Conservation (phyloP, 1,140 invertebrate genomes). For the Bombus pyrosoma region DNA sequence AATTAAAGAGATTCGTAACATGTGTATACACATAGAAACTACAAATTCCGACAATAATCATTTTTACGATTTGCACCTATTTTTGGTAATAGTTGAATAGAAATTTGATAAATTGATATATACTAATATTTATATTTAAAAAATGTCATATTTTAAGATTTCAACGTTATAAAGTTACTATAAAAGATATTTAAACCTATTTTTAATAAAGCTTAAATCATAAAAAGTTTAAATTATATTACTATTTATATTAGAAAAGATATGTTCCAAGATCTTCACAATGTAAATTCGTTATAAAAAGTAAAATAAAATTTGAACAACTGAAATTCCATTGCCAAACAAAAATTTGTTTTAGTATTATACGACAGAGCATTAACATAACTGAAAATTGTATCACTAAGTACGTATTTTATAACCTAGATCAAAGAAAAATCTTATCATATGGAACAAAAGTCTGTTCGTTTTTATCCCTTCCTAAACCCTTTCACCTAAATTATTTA, state of each 20-base stretch:
- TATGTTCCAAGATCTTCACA: neutral
- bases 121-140: neutral
- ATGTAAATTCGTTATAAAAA: neutral
- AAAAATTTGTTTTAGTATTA: too few species aligned
- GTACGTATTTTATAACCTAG: neutral
- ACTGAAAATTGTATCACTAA: neutral
- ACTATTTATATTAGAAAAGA: neutral
- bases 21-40: neutral
- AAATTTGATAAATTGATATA: neutral
- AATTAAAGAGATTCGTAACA: neutral
- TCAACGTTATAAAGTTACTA: neutral
- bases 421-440: neutral
- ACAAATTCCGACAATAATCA: neutral
- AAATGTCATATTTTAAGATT: neutral
- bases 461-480: neutral
- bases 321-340: too few species aligned
- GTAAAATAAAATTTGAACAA: neutral
- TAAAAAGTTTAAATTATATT: neutral
- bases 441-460: neutral
- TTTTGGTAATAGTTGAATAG: neutral
- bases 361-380: too few species aligned
- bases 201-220: neutral
- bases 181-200: neutral
- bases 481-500: neutral
- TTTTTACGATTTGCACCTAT: neutral